Base-by-base conservation (phyloP, 2,113 vertebrate genomes). In the Monopterus albus region DNA sequence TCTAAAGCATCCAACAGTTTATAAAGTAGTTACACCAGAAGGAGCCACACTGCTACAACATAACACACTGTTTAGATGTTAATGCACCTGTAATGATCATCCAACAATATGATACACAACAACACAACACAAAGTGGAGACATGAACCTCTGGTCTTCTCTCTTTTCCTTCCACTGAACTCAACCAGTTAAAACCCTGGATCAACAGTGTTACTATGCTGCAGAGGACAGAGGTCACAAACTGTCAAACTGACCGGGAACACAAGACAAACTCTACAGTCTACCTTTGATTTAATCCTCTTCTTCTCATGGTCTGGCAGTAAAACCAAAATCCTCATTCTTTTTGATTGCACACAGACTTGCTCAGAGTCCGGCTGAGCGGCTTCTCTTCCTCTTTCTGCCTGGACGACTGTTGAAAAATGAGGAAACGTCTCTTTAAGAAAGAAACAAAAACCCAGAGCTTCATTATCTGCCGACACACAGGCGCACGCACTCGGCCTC, bases 311-410 rank as follows among this genome's bases (percentile, higher is more conserved):
- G 51, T 93, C 91, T 8, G 87, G 90, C 79, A 93, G 84, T 78
- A 94, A 77, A 58, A 93, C 86, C 71, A 93, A 69, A 88, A 94
- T 92, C 85, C 92, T 92, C 92, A 94, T 94, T 23, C 79, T 81
- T 9, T 73, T 67, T 57, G 46, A 61, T 31, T 29, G 7, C 17
- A 56, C 26, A 68, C 5, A 23, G 17, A 79, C 66, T 6, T 31
- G 42, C 42, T 74, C 64, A 72, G n/a, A 47, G 26, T 7, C 23
- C 40, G 12, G 13, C 77, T 28, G 47, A 59, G 62, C 38, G 64
- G 67, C 61, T 42, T 45, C 72, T 68, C 70, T 76, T 81, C 89
- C 89, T 84, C 87, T 87, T 86, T 91, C 85, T 87, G 72, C 46
- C 63, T 17, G 66, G 42, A 83, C 61, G 9, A 86, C 87, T 80